Conservation (phyloP, 2,888 invertebrate species). For the Watsonalla cultraria region DNA sequence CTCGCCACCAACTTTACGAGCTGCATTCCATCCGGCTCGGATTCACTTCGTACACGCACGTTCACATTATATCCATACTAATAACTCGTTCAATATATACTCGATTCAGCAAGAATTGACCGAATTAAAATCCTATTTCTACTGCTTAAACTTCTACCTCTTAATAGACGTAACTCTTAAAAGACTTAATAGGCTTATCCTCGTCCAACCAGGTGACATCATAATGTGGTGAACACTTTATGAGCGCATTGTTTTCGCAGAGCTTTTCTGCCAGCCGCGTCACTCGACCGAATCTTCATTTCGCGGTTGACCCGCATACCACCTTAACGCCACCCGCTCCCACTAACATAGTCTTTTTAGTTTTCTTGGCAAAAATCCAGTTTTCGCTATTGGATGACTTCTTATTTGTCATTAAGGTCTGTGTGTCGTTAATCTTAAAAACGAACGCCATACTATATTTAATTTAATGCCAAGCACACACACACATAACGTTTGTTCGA, state of each 20-base stretch:
- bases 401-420: not conserved
- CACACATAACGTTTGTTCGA: conserved; percentile 53
- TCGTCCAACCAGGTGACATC: conserved; percentile 25
- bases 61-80: conserved; percentile 4
- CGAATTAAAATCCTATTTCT: not conserved
- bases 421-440: not conserved
- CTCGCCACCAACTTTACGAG: conserved; percentile 45
- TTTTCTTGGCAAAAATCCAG: conserved; percentile 8
- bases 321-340: conserved; percentile 42
- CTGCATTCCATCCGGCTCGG: conserved; percentile 47
- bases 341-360: conserved; percentile 39
- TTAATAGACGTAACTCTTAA: too few relatives aligned
- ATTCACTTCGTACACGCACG: conserved; percentile 16
- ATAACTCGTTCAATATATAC: not conserved
- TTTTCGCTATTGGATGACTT: not conserved
- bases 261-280: conserved; percentile 43
- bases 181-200: conserved; percentile 25
- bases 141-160: conserved; percentile 3
- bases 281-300: conserved; percentile 52
- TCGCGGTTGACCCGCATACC: conserved; percentile 72
- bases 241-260: conserved; percentile 66
- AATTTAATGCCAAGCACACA: conserved; percentile 38
- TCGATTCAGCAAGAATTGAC: not conserved
- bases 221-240: conserved; percentile 66
- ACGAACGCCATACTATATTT: conserved; percentile 26